Evolutionary conservation across 2,888 invertebrate species (phyloP), one percentile per base, ranked within the genome.

Genomic region (Platypus cylindrus): DNA sequence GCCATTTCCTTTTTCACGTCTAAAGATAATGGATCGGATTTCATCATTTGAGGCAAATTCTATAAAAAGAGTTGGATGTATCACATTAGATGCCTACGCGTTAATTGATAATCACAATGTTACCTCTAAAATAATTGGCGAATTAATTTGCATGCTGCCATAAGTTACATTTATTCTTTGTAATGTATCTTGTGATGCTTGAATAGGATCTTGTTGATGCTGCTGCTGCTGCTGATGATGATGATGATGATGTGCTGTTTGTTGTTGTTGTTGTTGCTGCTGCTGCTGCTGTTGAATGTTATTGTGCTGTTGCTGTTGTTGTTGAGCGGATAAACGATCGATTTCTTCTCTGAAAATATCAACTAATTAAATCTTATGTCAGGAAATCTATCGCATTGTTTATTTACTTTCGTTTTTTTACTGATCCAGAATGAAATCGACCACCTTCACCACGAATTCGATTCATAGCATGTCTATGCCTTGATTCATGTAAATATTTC

Each of bases 401-500:
- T 3, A 35, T 31, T 40, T 47, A 54, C 55, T 48, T 52, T 47
- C 53, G 44, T 48, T 62, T 63, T 44, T 62, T 63, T 5, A 62
- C 63, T 3, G 64, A 72, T 17, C 76, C 76, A 1, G 89, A 83
- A 59, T 90, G 86, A 62, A 97, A 97, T 44, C 95, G 71, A 3
- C 97, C 97, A 11, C 95, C 95, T 66, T 94, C 93, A 1, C 95
- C 95, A 34, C 97, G 75, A 54, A 90, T 83, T 53, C 97, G 72
- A 60, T 95, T 95, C 90, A 97, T 91, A 0, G 97, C 97, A 59
- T 97, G 95, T 43, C 86, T 71, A 62, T 97, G 97, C 27, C 95
- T 69, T 0, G 95, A 95, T 62, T 95, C 95, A 54, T 97, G 95
- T n/a, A 97, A 70, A 59, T 97, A 97, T 82, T 94, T 95, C 86